phyloP scores from a whole-genome alignment of 2,113 vertebrate genomes.

The Barnardius zonarius region DNA sequence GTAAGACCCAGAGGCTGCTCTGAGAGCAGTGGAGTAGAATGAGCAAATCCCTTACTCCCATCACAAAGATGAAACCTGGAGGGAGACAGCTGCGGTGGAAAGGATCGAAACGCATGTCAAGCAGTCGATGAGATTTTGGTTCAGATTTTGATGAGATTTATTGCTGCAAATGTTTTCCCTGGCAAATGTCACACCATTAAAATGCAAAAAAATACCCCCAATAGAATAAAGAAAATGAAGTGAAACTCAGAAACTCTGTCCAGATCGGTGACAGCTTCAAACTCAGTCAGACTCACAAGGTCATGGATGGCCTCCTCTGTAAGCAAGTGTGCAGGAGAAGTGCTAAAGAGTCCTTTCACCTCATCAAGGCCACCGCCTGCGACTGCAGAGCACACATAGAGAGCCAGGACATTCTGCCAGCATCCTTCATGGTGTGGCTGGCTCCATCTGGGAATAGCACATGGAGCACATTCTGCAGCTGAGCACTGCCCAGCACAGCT shows the following conservation, averaged over 20 bases:
- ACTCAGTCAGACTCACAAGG: background rate
- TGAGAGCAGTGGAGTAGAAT: background rate
- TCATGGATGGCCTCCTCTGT: background rate
- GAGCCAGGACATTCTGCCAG: background rate
- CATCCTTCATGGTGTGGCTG: background rate
- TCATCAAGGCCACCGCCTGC: background rate
- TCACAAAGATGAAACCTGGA: background rate
- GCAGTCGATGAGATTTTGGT: constrained; percentile 5
- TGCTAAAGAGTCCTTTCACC: background rate
- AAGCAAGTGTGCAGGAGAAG: background rate
- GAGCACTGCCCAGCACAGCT: background rate
- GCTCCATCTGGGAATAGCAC: background rate
- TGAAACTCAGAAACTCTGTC: background rate
- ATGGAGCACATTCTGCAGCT: background rate
- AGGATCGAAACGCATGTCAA: constrained; percentile 31
- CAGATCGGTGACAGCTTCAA: background rate
- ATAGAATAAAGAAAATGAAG: background rate
- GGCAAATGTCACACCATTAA: constrained; percentile 25
- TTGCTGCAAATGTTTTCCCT: constrained; percentile 29
- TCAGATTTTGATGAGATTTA: constrained; percentile 50
- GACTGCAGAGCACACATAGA: background rate
- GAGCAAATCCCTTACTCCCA: background rate
- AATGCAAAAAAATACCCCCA: background rate
- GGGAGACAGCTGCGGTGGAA: background rate
- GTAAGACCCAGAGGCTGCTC: constrained; percentile 3